These are phyloP conservation scores for Chiroxiphia lanceolata DNA, from an alignment of 2,797 vertebrate species.

Conservation along the genomic window DNA sequence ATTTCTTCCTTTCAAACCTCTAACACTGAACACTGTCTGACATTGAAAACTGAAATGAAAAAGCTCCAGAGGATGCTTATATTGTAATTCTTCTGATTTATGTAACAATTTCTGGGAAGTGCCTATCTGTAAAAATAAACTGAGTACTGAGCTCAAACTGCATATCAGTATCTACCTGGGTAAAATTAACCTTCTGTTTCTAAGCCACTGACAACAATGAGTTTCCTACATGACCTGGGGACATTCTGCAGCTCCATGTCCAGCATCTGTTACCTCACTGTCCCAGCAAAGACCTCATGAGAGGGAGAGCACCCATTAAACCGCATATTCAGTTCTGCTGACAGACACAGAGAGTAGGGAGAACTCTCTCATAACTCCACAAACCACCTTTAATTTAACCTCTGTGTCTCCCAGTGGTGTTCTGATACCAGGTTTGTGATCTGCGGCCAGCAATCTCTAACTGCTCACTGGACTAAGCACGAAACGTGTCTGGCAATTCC, in stretches of 20 bases:
- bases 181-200: background rate
- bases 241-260: background rate
- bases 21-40: background rate
- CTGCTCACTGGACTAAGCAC: background rate
- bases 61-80: background rate
- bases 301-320: background rate
- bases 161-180: background rate
- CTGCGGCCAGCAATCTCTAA: background rate
- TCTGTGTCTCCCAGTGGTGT: background rate
- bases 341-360: background rate
- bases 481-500: background rate
- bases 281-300: background rate
- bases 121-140: background rate
- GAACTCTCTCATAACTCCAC: background rate
- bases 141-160: background rate
- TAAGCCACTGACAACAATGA: background rate
- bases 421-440: background rate
- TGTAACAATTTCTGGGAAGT: background rate
- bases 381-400: background rate
- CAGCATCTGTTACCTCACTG: background rate
- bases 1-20: conserved; percentile 7
- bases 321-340: background rate
- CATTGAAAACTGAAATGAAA: background rate
- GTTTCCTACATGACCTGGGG: background rate
- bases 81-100: conserved; percentile 28